Base-by-base conservation (phyloP, 2,797 vertebrate genomes). In the Poeciliopsis infans region DNA sequence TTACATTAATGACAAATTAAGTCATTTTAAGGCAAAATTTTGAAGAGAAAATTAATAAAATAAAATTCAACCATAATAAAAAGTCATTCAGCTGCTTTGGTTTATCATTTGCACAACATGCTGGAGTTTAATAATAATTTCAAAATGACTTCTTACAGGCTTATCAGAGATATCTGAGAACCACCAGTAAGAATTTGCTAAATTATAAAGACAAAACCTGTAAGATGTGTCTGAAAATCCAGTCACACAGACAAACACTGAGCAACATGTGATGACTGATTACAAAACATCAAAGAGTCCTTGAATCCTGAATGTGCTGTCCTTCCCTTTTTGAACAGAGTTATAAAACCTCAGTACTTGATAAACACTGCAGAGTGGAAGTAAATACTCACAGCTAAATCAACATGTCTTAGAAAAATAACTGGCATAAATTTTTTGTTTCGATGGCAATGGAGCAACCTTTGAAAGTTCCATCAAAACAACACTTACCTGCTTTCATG, bases 281-380 rank as follows among this genome's bases (percentile, higher is more conserved):
- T 72, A 83, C 39, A 75, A 18, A 78, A 86, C 59, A 76, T 86
- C 73, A 82, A 79, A 78, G n/a, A 61, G 70, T 64, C 69, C 69
- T 66, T 79, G 47, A 86, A 84, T 80, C 72, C 39, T 49, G 23
- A 81, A 51, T 31, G 45, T 78, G 61, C 61, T 72, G 16, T 85
- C 33, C 55, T 77, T 84, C 49, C 16, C 23, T 75, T 45, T 39
- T 82, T 41, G 46, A 78, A 49, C 75, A 28, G 49, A 79, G 79
- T 45, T 78, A 61, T 47, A 78, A 86, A 88, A 78, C 71, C 41
- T 72, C 33, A 84, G 68, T 0, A 2, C 47, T 76, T 78, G 23
- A 82, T 33, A 76, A 72, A 74, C 23, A 39, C 36, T 25, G 45
- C 81, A 79, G 66, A 28, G 18, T 28, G 72, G 25, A 77, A 78